A percentile compares a stretch with the other conserved stretches of the same genome.
phyloP scores from a whole-genome alignment of 1,140 invertebrate species.

The Dreissena rostriformis region DNA sequence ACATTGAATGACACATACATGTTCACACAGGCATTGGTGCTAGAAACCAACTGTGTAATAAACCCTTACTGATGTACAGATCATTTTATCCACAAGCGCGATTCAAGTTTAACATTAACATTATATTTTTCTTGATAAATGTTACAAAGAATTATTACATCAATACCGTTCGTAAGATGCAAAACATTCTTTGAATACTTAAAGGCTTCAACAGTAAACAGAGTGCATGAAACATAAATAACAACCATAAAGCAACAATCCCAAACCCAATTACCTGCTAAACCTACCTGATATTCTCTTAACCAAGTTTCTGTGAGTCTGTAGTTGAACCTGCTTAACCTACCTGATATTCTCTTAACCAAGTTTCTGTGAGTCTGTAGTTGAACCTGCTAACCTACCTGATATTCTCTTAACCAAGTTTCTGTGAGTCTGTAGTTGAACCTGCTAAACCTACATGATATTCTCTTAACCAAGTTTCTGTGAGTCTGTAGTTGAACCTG shows the following conservation, averaged over 20 bases:
- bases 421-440: conserved; percentile 90
- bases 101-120: no score
- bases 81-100: no score
- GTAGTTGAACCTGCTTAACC: conserved; percentile 84
- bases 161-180: no score
- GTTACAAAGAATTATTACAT: no score
- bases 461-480: conserved; percentile 92
- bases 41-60: no score
- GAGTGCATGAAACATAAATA: neutral
- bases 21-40: no score
- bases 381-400: conserved; percentile 85
- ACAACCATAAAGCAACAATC: neutral
- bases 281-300: conserved; percentile 89
- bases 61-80: no score
- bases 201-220: no score
- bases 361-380: conserved; percentile 91
- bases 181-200: no score
- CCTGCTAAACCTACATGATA: conserved; percentile 87
- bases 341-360: conserved; percentile 93
- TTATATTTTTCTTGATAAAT: no score
- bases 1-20: no score
- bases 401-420: conserved; percentile 94
- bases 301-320: conserved; percentile 93
- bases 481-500: conserved; percentile 87
- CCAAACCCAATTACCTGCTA: conserved; percentile 77